phyloP scores from a whole-genome alignment of 2,797 vertebrate species.

The Cottoperca gobio region DNA sequence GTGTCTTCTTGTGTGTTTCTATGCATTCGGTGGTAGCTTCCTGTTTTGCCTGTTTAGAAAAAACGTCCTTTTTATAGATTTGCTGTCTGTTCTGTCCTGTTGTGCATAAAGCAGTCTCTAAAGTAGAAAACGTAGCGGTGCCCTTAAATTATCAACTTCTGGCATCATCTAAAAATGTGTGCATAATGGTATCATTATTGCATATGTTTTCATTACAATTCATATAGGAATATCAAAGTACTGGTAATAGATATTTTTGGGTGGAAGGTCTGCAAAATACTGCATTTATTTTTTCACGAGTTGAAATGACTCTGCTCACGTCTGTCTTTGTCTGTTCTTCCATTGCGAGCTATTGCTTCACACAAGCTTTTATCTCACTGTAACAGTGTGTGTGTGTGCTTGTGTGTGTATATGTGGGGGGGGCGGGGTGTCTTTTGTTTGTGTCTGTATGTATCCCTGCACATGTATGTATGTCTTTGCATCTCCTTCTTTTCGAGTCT shows the following conservation, averaged over 20 bases:
- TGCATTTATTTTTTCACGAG: neutral
- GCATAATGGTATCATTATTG: neutral
- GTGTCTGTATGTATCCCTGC: neutral
- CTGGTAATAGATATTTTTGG: neutral
- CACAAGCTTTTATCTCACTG: slow-evolving; percentile 20
- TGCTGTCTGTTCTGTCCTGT: neutral
- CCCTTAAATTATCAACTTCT: neutral
- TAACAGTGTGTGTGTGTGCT: slow-evolving; percentile 7
- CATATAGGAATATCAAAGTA: neutral
- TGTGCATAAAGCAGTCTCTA: neutral
- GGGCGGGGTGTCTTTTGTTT: slow-evolving; percentile 15
- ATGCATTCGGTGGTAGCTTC: neutral
- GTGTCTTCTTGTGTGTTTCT: neutral
- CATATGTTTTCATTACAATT: neutral
- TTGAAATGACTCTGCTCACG: neutral
- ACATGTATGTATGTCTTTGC: neutral
- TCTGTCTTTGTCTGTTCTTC: slow-evolving; percentile 8
- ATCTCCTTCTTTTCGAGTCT: neutral
- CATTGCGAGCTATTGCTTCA: neutral
- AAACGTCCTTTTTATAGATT: neutral
- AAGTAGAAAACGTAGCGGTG: neutral
- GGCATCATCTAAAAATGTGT: neutral
- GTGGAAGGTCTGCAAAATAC: neutral
- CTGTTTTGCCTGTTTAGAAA: neutral
- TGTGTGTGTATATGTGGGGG: neutral